phyloP scores from a whole-genome alignment of 2,797 vertebrate species.

The Galago senegalensis region DNA sequence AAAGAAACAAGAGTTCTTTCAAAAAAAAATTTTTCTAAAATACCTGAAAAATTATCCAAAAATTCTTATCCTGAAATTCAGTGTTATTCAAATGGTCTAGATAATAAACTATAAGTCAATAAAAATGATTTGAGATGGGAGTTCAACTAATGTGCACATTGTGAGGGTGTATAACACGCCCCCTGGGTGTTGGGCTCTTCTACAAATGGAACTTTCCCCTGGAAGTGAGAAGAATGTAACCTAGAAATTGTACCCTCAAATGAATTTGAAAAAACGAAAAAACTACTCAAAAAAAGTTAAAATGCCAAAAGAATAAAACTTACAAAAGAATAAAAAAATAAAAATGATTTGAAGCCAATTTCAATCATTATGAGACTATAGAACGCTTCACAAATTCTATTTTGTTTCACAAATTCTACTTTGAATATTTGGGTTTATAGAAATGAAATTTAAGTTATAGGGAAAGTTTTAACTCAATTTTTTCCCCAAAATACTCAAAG shows the following conservation, averaged over 20 bases:
- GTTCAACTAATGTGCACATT: too few relatives aligned
- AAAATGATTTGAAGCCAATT: slow-evolving; percentile 3
- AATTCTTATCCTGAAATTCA: slow-evolving; percentile 43
- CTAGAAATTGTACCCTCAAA: too few relatives aligned
- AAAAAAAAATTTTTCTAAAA: slow-evolving; percentile 51
- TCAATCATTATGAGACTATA: slow-evolving; percentile 23
- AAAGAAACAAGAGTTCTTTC: background rate
- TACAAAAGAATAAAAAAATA: background rate
- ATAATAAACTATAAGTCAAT: slow-evolving; percentile 49
- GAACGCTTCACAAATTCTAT: slow-evolving; percentile 51
- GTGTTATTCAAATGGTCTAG: slow-evolving; percentile 47
- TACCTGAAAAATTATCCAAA: slow-evolving; percentile 52
- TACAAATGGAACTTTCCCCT: too few relatives aligned
- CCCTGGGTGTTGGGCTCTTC: too few relatives aligned
- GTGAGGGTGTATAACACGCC: too few relatives aligned
- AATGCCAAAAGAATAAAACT: too few relatives aligned
- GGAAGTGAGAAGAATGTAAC: too few relatives aligned
- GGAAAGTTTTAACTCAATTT: slow-evolving; percentile 5
- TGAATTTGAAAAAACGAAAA: too few relatives aligned
- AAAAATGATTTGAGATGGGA: too few relatives aligned
- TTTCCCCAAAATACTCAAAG: slow-evolving; percentile 39
- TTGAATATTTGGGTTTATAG: background rate
- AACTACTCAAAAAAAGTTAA: too few relatives aligned
- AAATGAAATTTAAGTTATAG: slow-evolving; percentile 67
- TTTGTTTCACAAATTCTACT: slow-evolving; percentile 34